phyloP scores from a whole-genome alignment of 2,888 invertebrate genomes.

The Ceriagrion tenellum region DNA sequence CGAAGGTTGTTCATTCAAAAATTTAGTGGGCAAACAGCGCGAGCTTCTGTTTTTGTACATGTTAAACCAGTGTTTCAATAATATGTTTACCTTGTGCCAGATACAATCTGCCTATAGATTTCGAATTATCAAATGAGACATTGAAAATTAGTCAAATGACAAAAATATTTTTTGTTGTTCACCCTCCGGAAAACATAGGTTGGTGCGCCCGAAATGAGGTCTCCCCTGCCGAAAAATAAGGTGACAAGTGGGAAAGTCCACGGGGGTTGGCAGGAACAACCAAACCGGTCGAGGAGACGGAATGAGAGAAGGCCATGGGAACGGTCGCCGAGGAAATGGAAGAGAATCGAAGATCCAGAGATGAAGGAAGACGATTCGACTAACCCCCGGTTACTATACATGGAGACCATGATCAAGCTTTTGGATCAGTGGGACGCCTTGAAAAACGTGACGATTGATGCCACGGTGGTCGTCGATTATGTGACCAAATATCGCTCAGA shows the following conservation, averaged over 20 bases:
- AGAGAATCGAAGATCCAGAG: neutral
- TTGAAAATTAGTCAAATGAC: neutral
- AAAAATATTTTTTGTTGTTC: neutral
- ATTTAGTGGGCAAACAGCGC: no score
- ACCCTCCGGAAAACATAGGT: conserved; percentile 15
- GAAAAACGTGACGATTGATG: conserved; percentile 2
- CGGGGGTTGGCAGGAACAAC: neutral
- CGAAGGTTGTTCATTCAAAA: no score
- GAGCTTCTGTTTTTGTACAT: no score
- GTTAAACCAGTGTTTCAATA: no score
- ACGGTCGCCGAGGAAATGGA: neutral
- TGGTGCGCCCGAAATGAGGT: conserved; percentile 34
- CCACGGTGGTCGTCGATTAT: conserved; percentile 35
- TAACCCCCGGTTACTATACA: neutral
- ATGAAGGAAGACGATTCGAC: neutral
- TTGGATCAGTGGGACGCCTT: conserved; percentile 32
- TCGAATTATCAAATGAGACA: no score
- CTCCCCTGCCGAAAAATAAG: conserved; percentile 34
- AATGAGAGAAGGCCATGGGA: neutral
- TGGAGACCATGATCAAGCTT: conserved; percentile 39
- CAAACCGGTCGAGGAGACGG: neutral
- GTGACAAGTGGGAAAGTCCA: neutral
- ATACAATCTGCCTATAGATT: no score
- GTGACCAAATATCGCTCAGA: neutral
- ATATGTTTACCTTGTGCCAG: no score